Percentiles rank a stretch among this genome's conserved stretches.
phyloP scores from a whole-genome alignment of 2,888 invertebrate genomes.

The Ormyrus nitidulus region DNA sequence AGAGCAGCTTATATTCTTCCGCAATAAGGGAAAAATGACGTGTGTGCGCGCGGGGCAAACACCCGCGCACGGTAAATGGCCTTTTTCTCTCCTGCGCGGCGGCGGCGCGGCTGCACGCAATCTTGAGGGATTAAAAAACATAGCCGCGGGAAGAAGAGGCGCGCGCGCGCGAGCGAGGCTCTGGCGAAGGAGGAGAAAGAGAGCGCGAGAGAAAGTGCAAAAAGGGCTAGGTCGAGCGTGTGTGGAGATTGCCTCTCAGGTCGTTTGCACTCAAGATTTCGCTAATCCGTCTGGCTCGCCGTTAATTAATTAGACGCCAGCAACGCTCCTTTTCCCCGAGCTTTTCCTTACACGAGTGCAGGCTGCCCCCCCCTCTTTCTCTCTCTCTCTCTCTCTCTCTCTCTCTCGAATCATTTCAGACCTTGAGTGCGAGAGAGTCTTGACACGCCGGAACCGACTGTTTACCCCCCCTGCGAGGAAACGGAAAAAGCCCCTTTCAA shows the following conservation, averaged over 20 bases:
- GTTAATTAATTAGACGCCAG: constrained; percentile 63
- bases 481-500: constrained; percentile 42
- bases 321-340: too few species aligned
- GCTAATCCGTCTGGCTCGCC: constrained; percentile 59
- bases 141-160: constrained; percentile 54
- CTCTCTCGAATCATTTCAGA: constrained; percentile 35
- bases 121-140: constrained; percentile 71
- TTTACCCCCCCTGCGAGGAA: constrained; percentile 31
- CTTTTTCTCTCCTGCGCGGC: constrained; percentile 34
- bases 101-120: constrained; percentile 61
- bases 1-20: constrained; percentile 48
- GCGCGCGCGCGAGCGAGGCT: background rate
- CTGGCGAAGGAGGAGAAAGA: constrained; percentile 24
- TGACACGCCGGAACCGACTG: constrained; percentile 18
- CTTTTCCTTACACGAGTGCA: too few species aligned
- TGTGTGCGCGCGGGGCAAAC: constrained; percentile 51
- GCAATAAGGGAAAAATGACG: constrained; percentile 53
- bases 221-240: constrained; percentile 45
- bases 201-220: background rate
- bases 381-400: constrained; percentile 7
- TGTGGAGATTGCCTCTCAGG: constrained; percentile 64
- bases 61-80: constrained; percentile 56
- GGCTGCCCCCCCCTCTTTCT: constrained; percentile 49
- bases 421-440: constrained; percentile 32
- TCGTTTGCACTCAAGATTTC: constrained; percentile 65